Conservation (phyloP, 2,888 invertebrate species). For the Lysandra bellargus region DNA sequence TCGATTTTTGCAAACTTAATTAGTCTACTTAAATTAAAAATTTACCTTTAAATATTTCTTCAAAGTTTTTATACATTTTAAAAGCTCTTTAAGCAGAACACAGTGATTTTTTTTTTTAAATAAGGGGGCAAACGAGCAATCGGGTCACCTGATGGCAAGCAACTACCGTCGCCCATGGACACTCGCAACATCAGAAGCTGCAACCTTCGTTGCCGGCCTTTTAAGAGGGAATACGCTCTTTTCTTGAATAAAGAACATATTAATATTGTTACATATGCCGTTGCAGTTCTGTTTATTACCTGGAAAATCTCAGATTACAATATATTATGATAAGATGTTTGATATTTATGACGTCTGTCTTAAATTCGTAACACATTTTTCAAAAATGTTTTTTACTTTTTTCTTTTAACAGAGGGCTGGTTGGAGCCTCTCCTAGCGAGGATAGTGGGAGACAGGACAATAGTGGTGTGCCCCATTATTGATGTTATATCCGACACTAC, state of each 20-base stretch:
- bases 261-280: neutral
- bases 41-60: no score
- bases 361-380: neutral
- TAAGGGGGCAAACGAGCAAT: no score
- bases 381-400: neutral
- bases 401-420: slow-evolving; percentile 91
- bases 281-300: neutral
- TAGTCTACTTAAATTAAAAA: no score
- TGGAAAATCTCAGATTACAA: neutral
- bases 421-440: slow-evolving; percentile 95
- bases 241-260: no score
- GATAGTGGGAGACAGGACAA: slow-evolving; percentile 94
- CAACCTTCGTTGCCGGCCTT: no score
- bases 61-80: no score
- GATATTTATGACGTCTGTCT: neutral
- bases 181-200: no score
- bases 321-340: neutral
- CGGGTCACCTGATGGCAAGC: no score
- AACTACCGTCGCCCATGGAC: no score
- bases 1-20: no score
- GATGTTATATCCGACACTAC: slow-evolving; percentile 99
- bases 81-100: neutral
- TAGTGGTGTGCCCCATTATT: slow-evolving; percentile 98
- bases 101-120: neutral
- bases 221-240: no score